Base-by-base conservation (phyloP, 2,797 vertebrate species). In the Ibycter americanus region DNA sequence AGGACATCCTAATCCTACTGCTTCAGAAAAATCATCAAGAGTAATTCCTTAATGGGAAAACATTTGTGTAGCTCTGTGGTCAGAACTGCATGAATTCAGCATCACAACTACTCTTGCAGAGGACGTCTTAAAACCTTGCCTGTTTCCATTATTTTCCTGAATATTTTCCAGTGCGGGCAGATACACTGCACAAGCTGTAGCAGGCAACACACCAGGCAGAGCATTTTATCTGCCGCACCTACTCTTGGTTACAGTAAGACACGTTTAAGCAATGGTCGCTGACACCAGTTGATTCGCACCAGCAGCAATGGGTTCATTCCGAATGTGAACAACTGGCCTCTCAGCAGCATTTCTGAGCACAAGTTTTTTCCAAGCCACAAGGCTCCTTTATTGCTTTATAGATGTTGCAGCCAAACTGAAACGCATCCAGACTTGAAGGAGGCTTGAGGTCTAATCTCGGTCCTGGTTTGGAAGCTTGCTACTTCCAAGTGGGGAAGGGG, bases 211-310 rank as follows among this genome's bases (percentile, higher is more conserved):
- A 31, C 13, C 9, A 1, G 2, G 66, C 32, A 70, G 26, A 86
- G 58, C 26, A 26, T 36, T 47, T n/a, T 12, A 11, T 5, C 13
- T 8, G 2, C 44, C 70, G 67, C 21, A 15, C 38, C 59, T 36
- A 4, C 62, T 59, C 38, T 32, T 26, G 54, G 20, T 11, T 21
- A 11, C 66, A 67, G 17, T 7, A 29, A 23, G 29, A 23, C 20
- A 26, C 2, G 0, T 46, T 8, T 2, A 15, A 65, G 61, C 36
- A 18, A 10, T 1, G 5, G 42, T 0, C 80, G 38, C 58, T 67
- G 68, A 56, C 63, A 38, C 42, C 65, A 68, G 47, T 21, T 63
- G 59, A 5, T 58, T 51, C 34, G 61, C 78, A 89, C 32, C 16
- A 87, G 71, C 81, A 83, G 70, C 88, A 82, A 32, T 0, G 0